Conservation (phyloP, 2,888 invertebrate species). For the Cephalotes varians region DNA sequence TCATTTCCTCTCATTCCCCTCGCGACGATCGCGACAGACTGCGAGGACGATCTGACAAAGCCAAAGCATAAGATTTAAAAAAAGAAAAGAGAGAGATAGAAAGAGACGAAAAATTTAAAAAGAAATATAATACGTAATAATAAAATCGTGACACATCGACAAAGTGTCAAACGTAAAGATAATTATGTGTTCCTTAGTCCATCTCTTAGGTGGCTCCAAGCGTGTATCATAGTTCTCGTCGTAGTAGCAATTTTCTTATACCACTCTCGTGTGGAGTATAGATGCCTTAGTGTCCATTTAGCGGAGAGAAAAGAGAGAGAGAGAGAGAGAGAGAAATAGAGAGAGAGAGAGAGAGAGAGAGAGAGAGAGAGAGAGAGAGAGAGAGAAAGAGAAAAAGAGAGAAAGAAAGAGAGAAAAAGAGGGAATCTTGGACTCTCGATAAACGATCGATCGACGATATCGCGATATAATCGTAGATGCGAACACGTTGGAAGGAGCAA, state of each 20-base stretch:
- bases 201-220: conserved; percentile 37
- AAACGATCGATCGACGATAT: conserved; percentile 13
- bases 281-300: conserved; percentile 53
- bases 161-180: conserved; percentile 27
- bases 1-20: conserved; percentile 54
- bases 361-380: not conserved
- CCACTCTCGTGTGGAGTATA: conserved; percentile 45
- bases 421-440: not conserved
- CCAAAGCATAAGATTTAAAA: not conserved
- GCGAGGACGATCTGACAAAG: conserved; percentile 1
- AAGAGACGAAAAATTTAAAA: not conserved
- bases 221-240: conserved; percentile 32
- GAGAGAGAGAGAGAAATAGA: not conserved
- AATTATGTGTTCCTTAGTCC: conserved; percentile 53
- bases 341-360: not conserved
- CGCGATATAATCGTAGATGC: conserved; percentile 6
- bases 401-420: not conserved
- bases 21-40: not conserved
- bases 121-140: not conserved
- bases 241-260: conserved; percentile 47
- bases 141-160: not conserved
- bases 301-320: not conserved
- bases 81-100: not conserved
- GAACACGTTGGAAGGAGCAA: conserved; percentile 8
- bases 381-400: not conserved